Conservation (phyloP, 2,888 invertebrate species). For the Aspidiotus rigidus region DNA sequence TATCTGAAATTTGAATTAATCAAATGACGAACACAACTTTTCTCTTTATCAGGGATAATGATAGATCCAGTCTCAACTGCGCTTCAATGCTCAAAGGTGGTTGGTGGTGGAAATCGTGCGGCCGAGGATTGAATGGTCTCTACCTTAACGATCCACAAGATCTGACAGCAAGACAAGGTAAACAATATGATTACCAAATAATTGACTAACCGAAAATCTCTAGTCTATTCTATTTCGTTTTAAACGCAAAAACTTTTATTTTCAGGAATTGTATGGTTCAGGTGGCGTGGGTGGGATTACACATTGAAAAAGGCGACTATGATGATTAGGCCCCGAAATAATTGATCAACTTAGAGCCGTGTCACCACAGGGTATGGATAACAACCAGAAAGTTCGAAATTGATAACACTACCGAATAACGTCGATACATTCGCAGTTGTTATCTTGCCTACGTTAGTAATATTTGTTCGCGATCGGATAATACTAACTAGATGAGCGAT, state of each 20-base stretch:
- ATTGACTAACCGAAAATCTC: not conserved
- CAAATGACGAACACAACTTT: slow-evolving; percentile 24
- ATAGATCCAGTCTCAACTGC: slow-evolving; percentile 80
- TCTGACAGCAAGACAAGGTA: slow-evolving; percentile 79
- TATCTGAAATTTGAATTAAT: not conserved
- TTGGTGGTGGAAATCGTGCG: slow-evolving; percentile 94
- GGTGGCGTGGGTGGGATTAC: slow-evolving; percentile 92
- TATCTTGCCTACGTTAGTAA: too few species aligned
- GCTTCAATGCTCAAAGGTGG: slow-evolving; percentile 89
- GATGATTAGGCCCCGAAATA: slow-evolving; percentile 81
- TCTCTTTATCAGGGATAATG: slow-evolving; percentile 63
- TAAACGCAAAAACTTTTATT: not conserved
- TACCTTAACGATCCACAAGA: slow-evolving; percentile 85
- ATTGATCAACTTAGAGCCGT: slow-evolving; percentile 42
- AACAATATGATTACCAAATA: not conserved
- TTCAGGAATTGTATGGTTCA: slow-evolving; percentile 84
- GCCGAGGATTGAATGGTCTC: slow-evolving; percentile 77
- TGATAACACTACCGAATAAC: too few species aligned
- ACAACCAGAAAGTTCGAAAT: too few species aligned
- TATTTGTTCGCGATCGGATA: too few species aligned
- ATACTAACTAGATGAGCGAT: too few species aligned
- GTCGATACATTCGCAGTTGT: too few species aligned
- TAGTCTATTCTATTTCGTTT: not conserved
- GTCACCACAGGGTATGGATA: too few species aligned
- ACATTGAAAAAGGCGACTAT: slow-evolving; percentile 78